Conservation (phyloP, 2,113 vertebrate species). For the Pantherophis guttatus region DNA sequence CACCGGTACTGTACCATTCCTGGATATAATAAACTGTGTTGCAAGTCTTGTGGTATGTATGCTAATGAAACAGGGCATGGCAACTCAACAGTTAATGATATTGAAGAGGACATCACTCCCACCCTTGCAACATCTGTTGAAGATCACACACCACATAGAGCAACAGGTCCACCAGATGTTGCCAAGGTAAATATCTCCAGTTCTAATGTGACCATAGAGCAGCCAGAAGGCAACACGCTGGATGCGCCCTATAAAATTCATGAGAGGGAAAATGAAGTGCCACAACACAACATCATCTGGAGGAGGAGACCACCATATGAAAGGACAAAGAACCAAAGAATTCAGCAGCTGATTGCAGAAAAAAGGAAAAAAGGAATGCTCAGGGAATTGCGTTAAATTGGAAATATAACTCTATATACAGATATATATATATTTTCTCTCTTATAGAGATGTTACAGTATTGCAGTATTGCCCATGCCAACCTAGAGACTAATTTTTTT, state of each 20-base stretch:
- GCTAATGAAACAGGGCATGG: constrained; percentile 42
- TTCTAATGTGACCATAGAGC: constrained; percentile 68
- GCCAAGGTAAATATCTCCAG: constrained; percentile 35
- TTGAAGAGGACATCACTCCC: constrained; percentile 59
- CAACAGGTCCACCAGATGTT: constrained; percentile 39
- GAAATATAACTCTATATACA: constrained; percentile 52
- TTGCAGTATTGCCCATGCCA: constrained; percentile 31
- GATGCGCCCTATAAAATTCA: constrained; percentile 74
- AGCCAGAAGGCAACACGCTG: constrained; percentile 80
- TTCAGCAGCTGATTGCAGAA: constrained; percentile 91
- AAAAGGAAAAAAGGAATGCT: constrained; percentile 79
- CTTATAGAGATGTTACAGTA: constrained; percentile 78
- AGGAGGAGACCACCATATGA: constrained; percentile 78
- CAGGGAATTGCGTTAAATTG: constrained; percentile 77
- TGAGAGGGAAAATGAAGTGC: constrained; percentile 72
- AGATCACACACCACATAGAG: constrained; percentile 34
- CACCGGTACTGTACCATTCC: constrained; percentile 87
- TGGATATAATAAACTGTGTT: constrained; percentile 87
- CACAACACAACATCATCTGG: constrained; percentile 84
- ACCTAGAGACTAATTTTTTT: constrained; percentile 29
- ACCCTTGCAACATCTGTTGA: constrained; percentile 44
- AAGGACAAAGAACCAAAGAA: constrained; percentile 90
- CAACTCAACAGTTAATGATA: constrained; percentile 56
- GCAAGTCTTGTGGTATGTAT: constrained; percentile 82
- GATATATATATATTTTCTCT: constrained; percentile 65